Conservation (phyloP, 2,888 invertebrate genomes). For the Melanchra persicariae region DNA sequence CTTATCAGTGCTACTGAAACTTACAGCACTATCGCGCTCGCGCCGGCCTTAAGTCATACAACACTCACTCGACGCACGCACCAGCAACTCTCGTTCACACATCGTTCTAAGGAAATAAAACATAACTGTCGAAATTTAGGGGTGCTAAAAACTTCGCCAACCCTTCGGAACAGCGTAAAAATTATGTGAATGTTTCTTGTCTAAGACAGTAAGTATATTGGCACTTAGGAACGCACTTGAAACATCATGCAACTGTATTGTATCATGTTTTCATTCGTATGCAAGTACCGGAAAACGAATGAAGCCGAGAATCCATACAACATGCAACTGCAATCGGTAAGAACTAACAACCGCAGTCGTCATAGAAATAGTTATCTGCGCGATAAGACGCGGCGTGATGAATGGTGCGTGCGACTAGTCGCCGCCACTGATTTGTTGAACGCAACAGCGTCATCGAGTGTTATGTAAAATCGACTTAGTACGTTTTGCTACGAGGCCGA, state of each 20-base stretch:
- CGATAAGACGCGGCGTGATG: constrained; percentile 28
- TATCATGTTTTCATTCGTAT: constrained; percentile 13
- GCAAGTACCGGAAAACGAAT: neutral
- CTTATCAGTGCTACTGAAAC: constrained; percentile 46
- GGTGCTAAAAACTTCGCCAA: neutral
- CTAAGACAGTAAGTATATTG: neutral
- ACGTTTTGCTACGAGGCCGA: neutral
- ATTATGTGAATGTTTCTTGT: neutral
- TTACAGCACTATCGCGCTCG: constrained; percentile 1
- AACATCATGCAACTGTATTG: neutral
- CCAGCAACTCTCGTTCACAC: neutral
- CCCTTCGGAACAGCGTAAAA: neutral
- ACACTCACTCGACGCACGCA: neutral
- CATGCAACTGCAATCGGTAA: constrained; percentile 5
- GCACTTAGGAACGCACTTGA: neutral
- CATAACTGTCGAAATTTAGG: neutral
- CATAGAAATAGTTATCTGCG: constrained; percentile 50
- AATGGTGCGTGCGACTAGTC: constrained; percentile 25
- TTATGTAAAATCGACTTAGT: constrained; percentile 26
- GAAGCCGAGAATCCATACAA: neutral
- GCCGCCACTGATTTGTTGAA: constrained; percentile 23
- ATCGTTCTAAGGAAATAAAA: neutral
- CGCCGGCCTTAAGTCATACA: neutral
- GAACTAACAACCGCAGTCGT: constrained; percentile 11
- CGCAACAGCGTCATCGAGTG: constrained; percentile 4